Conservation (phyloP, 1,140 invertebrate species). For the Onthophagus taurus region DNA sequence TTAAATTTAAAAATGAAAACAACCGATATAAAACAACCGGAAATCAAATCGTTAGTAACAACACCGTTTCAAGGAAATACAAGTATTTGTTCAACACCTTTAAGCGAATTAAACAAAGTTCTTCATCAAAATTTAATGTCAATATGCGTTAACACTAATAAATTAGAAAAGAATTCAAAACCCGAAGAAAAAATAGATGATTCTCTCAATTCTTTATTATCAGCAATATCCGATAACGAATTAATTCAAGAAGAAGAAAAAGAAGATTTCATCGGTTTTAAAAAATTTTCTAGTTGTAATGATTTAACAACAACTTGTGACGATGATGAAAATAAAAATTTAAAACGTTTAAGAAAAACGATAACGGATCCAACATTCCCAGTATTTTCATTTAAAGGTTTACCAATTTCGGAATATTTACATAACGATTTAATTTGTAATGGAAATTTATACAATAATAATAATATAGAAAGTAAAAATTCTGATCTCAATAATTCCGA, state of each 20-base stretch:
- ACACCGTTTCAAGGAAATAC: conserved; percentile 50
- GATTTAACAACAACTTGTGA: conserved; percentile 2
- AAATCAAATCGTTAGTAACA: conserved; percentile 11
- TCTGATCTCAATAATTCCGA: too few species aligned
- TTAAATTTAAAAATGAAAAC: conserved; percentile 38
- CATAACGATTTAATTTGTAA: conserved; percentile 5
- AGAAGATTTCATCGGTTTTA: conserved; percentile 1
- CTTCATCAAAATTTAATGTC: conserved; percentile 59
- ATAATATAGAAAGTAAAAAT: not conserved
- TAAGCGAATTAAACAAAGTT: conserved; percentile 55
- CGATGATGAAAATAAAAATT: conserved; percentile 1
- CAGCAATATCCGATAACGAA: conserved; percentile 1
- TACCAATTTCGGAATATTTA: conserved; percentile 51
- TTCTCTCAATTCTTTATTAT: conserved; percentile 13
- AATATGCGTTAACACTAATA: conserved; percentile 48
- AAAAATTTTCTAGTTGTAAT: not conserved
- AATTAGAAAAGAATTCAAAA: conserved; percentile 7
- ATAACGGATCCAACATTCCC: conserved; percentile 70
- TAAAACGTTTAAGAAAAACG: conserved; percentile 40
- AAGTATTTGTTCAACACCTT: conserved; percentile 63
- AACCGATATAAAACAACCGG: conserved; percentile 17
- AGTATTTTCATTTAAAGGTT: conserved; percentile 60
- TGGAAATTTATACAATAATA: not conserved
- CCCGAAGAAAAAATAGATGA: conserved; percentile 6
- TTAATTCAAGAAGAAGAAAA: not conserved